Conservation (phyloP, 2,888 invertebrate genomes). For the Sacculina carcini region DNA sequence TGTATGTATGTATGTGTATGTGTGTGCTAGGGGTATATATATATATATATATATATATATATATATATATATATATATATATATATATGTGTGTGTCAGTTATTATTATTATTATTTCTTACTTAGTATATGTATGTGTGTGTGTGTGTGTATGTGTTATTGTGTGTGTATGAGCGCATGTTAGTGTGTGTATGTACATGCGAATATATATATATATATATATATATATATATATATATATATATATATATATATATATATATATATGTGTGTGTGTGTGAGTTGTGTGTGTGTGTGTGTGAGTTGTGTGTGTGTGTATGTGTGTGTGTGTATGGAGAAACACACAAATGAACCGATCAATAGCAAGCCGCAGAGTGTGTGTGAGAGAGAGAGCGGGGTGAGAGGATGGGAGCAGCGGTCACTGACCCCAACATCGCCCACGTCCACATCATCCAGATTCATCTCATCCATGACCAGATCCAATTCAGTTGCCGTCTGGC, state of each 20-base stretch:
- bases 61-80: background rate
- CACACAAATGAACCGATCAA: background rate
- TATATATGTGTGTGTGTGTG: background rate
- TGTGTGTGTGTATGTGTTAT: background rate
- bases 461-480: constrained; percentile 60
- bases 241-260: background rate
- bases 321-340: background rate
- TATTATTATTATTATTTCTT: background rate
- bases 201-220: background rate
- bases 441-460: constrained; percentile 48
- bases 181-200: background rate
- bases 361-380: no score
- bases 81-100: background rate
- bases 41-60: constrained; percentile 7
- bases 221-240: background rate
- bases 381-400: background rate
- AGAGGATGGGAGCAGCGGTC: constrained; percentile 3
- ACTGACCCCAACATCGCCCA: constrained; percentile 30
- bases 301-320: background rate
- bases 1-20: background rate
- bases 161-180: background rate
- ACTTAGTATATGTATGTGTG: background rate
- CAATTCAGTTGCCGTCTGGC: constrained; percentile 47
- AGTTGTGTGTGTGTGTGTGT: background rate
- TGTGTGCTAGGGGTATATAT: constrained; percentile 7